Conservation (phyloP, 2,113 vertebrate genomes). For the Eptatretus burgeri region DNA sequence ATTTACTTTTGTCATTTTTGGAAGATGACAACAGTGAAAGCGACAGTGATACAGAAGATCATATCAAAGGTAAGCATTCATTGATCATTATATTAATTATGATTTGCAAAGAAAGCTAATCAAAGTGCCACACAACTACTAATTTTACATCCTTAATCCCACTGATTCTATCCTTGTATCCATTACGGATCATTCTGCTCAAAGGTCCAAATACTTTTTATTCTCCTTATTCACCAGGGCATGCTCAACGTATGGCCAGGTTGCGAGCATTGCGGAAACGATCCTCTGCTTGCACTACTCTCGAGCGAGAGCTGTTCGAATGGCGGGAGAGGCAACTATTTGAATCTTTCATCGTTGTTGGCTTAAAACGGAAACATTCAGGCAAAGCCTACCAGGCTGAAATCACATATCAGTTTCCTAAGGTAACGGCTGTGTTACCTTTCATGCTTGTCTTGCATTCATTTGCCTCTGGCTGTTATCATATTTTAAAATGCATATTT, state of each 20-base stretch:
- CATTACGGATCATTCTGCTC: background rate
- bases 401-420: slow-evolving; percentile 92
- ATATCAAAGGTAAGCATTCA: slow-evolving; percentile 68
- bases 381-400: slow-evolving; percentile 70
- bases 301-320: slow-evolving; percentile 85
- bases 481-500: no score
- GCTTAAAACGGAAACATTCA: slow-evolving; percentile 72
- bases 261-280: slow-evolving; percentile 72
- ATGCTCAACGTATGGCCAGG: slow-evolving; percentile 68
- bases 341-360: slow-evolving; percentile 90
- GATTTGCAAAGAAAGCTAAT: background rate
- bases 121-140: slow-evolving; percentile 1
- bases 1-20: slow-evolving; percentile 12
- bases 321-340: slow-evolving; percentile 96
- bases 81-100: no score
- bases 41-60: slow-evolving; percentile 93
- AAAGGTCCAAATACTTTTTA: background rate
- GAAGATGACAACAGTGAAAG: slow-evolving; percentile 97
- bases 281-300: slow-evolving; percentile 68
- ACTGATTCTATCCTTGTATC: background rate
- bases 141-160: background rate
- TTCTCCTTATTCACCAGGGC: slow-evolving; percentile 22
- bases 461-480: no score
- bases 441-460: no score
- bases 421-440: slow-evolving; percentile 22